Base-by-base conservation (phyloP, 92 coral and sea anemone species). In the Porites divaricata region DNA sequence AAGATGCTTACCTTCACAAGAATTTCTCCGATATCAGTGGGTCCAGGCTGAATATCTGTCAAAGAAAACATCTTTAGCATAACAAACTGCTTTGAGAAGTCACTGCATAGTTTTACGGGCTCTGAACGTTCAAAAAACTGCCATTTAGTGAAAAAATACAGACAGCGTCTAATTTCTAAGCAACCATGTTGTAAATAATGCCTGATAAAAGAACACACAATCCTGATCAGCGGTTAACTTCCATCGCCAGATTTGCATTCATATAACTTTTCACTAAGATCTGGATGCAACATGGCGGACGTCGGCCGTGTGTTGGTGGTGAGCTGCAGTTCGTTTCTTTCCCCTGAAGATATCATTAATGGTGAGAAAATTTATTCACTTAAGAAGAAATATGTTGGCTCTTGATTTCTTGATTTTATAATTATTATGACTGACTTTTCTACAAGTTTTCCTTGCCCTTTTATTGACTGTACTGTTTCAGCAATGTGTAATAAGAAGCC, bases 1-100 rank as follows among this genome's bases (percentile, higher is more conserved):
- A 26, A 35, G 45, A 35, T 35, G 51, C 90, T 76, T 85, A 95
- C 99, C 95, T 95, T 95, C 51, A 95, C 99, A 78, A 96, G 96
- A 53, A 96, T 89, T 86, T 95, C 96, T 22, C 99, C 99, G 81
- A 96, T 91, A 71, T 96, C 99, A 6, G 88, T 91, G 53, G 98
- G 82, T 77, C 66, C 93, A 8, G 88, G 90, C 77, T 90, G 90
- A 13, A 88, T 63, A 78, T 96, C 93, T 24, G 98, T 96, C 83
- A 96, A 72, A 73, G 98, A 93, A 88, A 95, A 96, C 99, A 96
- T 96, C 61, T n/a, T 52, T 1, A 15, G 35, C 16, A 10, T 9
- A 21, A 24, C 20, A n/a, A 8, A 8, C 65, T 6, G n/a, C 56
- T 10, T 4, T 6, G 41, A 52, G 19, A 21, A 24, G 2, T 49